phyloP scores from a whole-genome alignment of 2,888 invertebrate species.

The Thymelicus lineola region DNA sequence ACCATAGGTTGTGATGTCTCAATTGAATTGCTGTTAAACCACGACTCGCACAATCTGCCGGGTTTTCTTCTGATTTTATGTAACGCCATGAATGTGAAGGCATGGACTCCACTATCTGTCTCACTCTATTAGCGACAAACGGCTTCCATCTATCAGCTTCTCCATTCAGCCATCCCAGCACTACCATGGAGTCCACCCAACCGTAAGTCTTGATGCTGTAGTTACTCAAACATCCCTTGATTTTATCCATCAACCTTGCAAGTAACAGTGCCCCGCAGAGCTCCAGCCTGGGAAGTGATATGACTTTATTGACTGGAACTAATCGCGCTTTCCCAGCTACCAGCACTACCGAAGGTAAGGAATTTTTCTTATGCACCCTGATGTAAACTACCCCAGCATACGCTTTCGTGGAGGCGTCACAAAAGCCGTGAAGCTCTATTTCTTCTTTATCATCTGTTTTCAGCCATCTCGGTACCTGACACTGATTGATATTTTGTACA shows the following conservation, averaged over 20 bases:
- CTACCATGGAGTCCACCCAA: neutral
- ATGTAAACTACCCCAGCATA: slow-evolving; percentile 4
- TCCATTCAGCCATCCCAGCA: slow-evolving; percentile 10
- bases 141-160: slow-evolving; percentile 7
- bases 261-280: neutral
- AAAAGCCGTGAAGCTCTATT: neutral
- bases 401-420: neutral
- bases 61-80: no score
- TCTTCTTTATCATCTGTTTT: neutral
- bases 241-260: neutral
- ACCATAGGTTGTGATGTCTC: no score
- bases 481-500: slow-evolving; percentile 1
- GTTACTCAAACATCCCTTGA: neutral
- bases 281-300: neutral
- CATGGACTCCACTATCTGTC: no score
- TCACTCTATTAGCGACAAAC: neutral
- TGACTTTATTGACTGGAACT: neutral
- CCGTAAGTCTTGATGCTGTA: neutral
- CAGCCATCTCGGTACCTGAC: neutral
- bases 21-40: no score
- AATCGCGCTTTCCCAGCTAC: neutral
- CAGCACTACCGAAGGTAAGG: neutral
- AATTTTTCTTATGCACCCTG: neutral
- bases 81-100: no score
- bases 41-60: no score